phyloP scores from a whole-genome alignment of 2,888 invertebrate genomes.

The Ditula angustiorana region DNA sequence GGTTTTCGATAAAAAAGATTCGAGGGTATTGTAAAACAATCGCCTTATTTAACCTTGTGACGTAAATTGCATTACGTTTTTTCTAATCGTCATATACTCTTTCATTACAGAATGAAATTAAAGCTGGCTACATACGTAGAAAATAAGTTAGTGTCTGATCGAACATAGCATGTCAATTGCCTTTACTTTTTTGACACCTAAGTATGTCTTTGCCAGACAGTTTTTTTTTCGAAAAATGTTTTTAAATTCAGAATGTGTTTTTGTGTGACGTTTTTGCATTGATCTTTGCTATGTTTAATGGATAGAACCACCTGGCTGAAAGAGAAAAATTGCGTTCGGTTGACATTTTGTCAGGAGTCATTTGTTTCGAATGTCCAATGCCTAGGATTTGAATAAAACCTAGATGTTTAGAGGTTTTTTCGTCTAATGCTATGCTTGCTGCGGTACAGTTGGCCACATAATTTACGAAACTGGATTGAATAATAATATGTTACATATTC shows the following conservation, averaged over 20 bases:
- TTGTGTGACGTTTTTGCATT: conserved; percentile 52
- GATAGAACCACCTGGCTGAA: conserved; percentile 78
- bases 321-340: conserved; percentile 75
- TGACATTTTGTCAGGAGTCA: conserved; percentile 76
- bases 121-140: no score
- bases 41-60: no score
- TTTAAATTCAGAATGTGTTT: conserved; percentile 53
- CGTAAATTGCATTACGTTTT: no score
- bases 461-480: conserved; percentile 6
- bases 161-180: not conserved
- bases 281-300: conserved; percentile 73
- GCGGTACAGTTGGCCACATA: conserved; percentile 30
- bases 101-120: no score
- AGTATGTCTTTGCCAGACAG: not conserved
- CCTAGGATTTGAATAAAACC: conserved; percentile 73
- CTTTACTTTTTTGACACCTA: not conserved
- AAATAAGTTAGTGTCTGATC: no score
- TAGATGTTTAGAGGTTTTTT: conserved; percentile 53
- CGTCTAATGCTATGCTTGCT: conserved; percentile 29
- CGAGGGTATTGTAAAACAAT: no score
- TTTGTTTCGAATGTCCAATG: conserved; percentile 65
- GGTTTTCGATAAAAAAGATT: no score
- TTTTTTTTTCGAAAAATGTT: conserved; percentile 46
- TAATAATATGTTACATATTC: no score
- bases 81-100: no score